A percentile compares a stretch with the other conserved stretches of the same genome.
Conservation (phyloP, 2,888 invertebrate genomes). For the Ornithoptera alexandrae region DNA sequence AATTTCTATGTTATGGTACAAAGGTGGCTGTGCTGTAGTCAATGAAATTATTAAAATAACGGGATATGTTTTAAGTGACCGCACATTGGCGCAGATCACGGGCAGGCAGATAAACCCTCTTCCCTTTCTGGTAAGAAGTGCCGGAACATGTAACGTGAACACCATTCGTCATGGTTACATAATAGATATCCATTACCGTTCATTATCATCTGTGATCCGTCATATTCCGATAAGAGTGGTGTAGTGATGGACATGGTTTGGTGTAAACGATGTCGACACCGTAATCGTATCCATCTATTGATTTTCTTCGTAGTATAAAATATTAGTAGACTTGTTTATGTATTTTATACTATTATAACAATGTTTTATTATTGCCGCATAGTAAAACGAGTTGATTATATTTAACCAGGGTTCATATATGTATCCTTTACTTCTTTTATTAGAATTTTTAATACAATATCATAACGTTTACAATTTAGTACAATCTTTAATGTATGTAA, state of each 20-base stretch:
- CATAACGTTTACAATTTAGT: no score
- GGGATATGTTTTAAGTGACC: no score
- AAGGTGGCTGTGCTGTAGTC: no score
- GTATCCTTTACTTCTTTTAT: no score
- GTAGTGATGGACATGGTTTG: background rate
- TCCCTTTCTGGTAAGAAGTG: background rate
- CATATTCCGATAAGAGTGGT: background rate
- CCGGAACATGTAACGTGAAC: background rate
- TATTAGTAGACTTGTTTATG: background rate
- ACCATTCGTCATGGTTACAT: background rate
- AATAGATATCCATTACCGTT: constrained; percentile 1
- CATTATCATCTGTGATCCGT: background rate
- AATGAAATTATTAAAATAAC: no score
- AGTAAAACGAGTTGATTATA: background rate
- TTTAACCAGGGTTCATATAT: no score
- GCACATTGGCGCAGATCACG: no score
- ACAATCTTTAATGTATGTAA: no score
- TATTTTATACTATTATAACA: background rate
- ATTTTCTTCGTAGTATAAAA: background rate
- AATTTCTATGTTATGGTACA: no score
- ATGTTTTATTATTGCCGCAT: background rate
- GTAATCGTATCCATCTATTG: background rate
- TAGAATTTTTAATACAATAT: no score
- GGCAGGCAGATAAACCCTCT: background rate
- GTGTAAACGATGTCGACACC: background rate